Evolutionary conservation across 2,888 invertebrate genomes (phyloP).

Genomic region (Eupithecia dodoneata): DNA sequence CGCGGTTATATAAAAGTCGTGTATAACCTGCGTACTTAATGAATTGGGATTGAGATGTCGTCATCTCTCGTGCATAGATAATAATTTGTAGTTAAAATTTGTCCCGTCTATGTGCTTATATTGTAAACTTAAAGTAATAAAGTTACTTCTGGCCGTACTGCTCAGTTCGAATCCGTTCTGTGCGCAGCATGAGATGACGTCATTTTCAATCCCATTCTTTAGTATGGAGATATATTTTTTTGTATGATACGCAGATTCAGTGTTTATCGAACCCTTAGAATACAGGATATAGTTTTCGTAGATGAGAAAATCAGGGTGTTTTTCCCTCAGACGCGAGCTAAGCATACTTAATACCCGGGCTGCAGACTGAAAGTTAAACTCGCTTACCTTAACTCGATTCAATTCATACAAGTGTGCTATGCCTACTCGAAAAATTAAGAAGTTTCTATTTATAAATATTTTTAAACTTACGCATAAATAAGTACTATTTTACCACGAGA

Average conservation of each 20-base stretch:
- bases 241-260: background rate
- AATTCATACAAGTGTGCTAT: background rate
- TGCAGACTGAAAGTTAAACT: background rate
- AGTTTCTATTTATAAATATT: too few species aligned
- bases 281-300: background rate
- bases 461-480: too few species aligned
- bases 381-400: background rate
- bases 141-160: background rate
- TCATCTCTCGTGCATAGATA: background rate
- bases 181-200: background rate
- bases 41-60: background rate
- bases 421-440: background rate
- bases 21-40: background rate
- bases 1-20: background rate
- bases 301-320: background rate
- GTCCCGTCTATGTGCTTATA: too few species aligned
- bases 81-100: too few species aligned
- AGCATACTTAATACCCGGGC: background rate
- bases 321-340: background rate
- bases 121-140: too few species aligned
- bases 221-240: background rate
- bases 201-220: background rate
- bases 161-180: background rate
- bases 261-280: background rate
- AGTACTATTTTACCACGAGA: too few species aligned